A percentile compares a stretch with the other conserved stretches of the same genome.
Conservation (phyloP, 2,113 vertebrate genomes). For the Phalacrocorax aristotelis region DNA sequence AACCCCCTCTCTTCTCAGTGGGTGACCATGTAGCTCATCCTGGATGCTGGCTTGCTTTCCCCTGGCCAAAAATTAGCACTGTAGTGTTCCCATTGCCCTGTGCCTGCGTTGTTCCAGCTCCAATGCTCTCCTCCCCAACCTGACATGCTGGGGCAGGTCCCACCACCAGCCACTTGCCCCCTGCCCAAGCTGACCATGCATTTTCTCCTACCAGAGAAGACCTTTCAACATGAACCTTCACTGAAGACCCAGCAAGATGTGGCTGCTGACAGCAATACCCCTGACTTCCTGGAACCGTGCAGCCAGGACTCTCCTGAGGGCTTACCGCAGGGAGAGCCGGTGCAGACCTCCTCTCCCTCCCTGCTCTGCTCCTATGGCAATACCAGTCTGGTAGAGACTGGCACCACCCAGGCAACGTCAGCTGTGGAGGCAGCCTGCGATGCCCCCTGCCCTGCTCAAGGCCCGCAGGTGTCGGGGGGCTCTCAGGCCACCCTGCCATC, state of each 20-base stretch:
- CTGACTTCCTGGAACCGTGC: background rate
- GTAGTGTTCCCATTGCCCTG: background rate
- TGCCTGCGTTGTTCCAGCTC: background rate
- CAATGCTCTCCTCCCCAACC: background rate
- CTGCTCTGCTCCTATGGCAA: background rate
- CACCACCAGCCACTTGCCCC: background rate
- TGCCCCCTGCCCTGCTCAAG: rapidly evolving
- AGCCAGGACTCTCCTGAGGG: background rate
- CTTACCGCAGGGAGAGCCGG: rapidly evolving
- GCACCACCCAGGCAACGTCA: rapidly evolving
- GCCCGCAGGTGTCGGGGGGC: rapidly evolving
- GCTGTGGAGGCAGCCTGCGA: background rate
- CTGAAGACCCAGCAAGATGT: background rate
- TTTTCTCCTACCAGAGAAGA: slow-evolving; percentile 17
- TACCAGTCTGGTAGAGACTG: background rate
- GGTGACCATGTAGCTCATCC: background rate
- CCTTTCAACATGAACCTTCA: background rate
- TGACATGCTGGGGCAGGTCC: background rate
- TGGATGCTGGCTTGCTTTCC: background rate
- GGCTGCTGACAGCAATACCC: slow-evolving; percentile 44
- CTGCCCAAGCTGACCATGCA: rapidly evolving
- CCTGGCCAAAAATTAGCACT: background rate
- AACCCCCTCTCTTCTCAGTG: background rate
- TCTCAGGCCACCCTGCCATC: background rate
- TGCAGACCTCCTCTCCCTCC: background rate